Evolutionary conservation across 1,140 invertebrate species (phyloP), one percentile per base, ranked within the genome.

Genomic region (Doryteuthis pealeii): DNA sequence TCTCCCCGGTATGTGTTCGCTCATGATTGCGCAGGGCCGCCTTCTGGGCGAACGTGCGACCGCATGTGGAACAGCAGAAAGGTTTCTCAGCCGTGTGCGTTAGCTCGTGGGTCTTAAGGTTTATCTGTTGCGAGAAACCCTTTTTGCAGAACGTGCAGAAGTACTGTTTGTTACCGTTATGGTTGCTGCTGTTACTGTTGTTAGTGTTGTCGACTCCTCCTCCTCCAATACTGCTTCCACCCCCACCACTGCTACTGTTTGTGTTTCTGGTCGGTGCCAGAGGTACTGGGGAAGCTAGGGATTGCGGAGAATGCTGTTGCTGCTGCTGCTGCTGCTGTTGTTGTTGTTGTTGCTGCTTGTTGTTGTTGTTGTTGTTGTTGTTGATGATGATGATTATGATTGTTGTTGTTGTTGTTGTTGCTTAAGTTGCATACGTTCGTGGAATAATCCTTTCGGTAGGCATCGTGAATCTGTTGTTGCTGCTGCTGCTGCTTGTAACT

Each of bases 1-100:
- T 78, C 40, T 79, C 80, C 0, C 79, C 80, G 1, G 77, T 74
- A 66, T 82, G 81, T n/a, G 76, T 75, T 30, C 79, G 54, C 62
- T 83, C 82, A 33, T 77, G 74, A 18, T 49, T 65, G 54, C 70
- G 72, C 18, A 88, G 78, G 58, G 85, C 85, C n/a, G 77, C 82
- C 22, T 85, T 80, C n/a, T 82, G 73, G 26, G 72, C 35, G 67
- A 80, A 81, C 15, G 65, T 35, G 30, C 70, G 75, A 2, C 70
- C 74, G 40, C 78, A 79, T 31, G 58, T 33, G 1, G 58, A 30
- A 65, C 78, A 79, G 22, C 31, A 18, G 49, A 62, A 78, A 15
- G 78, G 78, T 31, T 72, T 78, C 15, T 76, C 74, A 18, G 70
- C 78, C 14, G 78, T 75, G 71, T 80, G 79, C 5, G 65, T 68